A percentile compares a stretch with the other conserved stretches of the same genome.
These are phyloP conservation scores for Mesoligia furuncula DNA, from an alignment of 2,888 invertebrate species.

Conservation along the genomic window DNA sequence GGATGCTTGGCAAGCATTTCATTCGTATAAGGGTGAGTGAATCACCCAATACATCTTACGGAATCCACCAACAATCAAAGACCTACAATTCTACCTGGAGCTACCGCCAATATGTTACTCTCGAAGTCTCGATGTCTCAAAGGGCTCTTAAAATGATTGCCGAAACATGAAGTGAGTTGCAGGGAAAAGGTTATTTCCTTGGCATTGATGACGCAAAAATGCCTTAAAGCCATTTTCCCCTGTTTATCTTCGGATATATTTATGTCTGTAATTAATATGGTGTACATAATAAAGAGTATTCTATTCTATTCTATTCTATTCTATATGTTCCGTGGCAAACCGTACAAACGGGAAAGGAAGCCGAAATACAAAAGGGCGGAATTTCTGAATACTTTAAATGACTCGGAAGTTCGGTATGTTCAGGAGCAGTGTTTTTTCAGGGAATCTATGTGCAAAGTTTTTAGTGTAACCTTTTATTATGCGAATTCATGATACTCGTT, in stretches of 20 bases:
- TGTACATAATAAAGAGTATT: too few relatives aligned
- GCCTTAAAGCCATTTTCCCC: conserved; percentile 35
- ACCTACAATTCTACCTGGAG: neutral
- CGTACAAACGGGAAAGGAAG: conserved; percentile 39
- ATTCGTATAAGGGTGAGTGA: neutral
- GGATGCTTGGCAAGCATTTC: neutral
- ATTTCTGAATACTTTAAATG: conserved; percentile 53
- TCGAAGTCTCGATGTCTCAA: conserved; percentile 16
- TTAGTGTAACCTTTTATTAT: conserved; percentile 27
- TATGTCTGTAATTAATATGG: too few relatives aligned
- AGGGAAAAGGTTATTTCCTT: conserved; percentile 47
- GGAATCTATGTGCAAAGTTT: conserved; percentile 26
- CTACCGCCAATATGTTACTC: conserved; percentile 9
- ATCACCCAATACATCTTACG: neutral
- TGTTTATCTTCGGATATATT: conserved; percentile 53
- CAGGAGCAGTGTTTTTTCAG: neutral
- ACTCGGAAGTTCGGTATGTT: conserved; percentile 29
- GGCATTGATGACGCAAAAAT: conserved; percentile 49
- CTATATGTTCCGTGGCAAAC: conserved; percentile 34
- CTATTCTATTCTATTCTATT: too few relatives aligned
- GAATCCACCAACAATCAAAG: neutral
- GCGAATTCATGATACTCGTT: neutral
- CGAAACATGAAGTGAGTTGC: conserved; percentile 40
- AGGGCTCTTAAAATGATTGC: conserved; percentile 14
- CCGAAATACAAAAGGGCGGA: conserved; percentile 47